Percentiles rank a stretch among this genome's conserved stretches.
These are phyloP conservation scores for Ursus arctos DNA, from an alignment of 2,113 vertebrate genomes.

Conservation along the genomic window DNA sequence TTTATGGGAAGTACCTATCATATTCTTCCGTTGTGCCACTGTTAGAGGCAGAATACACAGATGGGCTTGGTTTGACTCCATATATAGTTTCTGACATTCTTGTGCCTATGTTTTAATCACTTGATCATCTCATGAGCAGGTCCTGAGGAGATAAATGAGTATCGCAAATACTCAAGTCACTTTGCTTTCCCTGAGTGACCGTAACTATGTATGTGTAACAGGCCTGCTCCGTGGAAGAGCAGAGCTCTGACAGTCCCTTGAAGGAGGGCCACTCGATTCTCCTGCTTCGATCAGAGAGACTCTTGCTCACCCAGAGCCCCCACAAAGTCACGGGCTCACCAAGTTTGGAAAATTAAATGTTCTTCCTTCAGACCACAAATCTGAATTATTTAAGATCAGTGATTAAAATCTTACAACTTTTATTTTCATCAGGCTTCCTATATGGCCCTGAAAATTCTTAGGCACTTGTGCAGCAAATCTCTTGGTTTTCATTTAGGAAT, in stretches of 20 bases:
- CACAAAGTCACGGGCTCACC: neutral
- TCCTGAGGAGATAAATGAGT: neutral
- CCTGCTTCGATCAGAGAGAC: neutral
- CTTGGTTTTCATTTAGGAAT: slow-evolving; percentile 9
- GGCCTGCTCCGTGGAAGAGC: neutral
- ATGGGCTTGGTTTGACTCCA: neutral
- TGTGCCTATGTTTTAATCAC: neutral
- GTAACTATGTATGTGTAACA: neutral
- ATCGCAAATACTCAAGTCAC: neutral
- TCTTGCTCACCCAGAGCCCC: neutral
- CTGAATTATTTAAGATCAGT: too few species aligned
- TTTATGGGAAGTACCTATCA: neutral
- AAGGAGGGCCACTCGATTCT: neutral
- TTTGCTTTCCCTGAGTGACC: neutral
- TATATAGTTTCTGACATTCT: neutral
- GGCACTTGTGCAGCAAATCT: neutral
- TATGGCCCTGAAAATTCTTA: neutral
- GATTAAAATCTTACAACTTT: neutral
- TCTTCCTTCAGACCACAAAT: neutral
- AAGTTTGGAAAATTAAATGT: slow-evolving; percentile 1
- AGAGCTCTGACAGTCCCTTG: neutral
- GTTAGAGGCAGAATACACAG: neutral
- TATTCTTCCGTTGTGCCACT: neutral
- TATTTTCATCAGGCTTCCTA: neutral
- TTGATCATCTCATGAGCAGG: neutral